A percentile compares a stretch with the other conserved stretches of the same genome.
Conservation (phyloP, 1,140 invertebrate species). For the Drosophila arawakana region DNA sequence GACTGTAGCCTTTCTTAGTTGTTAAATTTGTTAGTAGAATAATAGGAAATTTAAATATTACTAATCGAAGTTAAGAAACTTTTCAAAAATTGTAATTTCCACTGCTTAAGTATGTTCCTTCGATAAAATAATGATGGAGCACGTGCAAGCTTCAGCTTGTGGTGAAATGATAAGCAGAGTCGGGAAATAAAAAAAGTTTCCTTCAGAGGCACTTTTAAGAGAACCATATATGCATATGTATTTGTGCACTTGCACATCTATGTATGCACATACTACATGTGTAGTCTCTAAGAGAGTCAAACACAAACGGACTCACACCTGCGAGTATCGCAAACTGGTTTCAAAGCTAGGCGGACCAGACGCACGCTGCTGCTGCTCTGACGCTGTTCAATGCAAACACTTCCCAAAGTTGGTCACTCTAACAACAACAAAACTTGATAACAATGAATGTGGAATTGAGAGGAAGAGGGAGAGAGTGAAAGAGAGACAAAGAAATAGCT, state of each 20-base stretch:
- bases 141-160: constrained; percentile 57
- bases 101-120: neutral
- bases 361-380: constrained; percentile 12
- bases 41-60: too few species aligned
- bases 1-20: too few species aligned
- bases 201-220: constrained; percentile 45
- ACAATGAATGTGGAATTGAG: constrained; percentile 52
- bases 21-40: too few species aligned
- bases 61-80: too few species aligned
- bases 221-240: constrained; percentile 3
- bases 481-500: constrained; percentile 24
- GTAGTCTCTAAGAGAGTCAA: constrained; percentile 3
- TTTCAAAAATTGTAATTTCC: too few species aligned
- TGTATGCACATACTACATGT: neutral
- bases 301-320: constrained; percentile 49
- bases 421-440: constrained; percentile 58
- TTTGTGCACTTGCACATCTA: neutral
- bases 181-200: constrained; percentile 46
- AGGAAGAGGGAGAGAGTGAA: constrained; percentile 25
- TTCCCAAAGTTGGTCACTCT: constrained; percentile 63
- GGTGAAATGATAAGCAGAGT: constrained; percentile 65
- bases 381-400: constrained; percentile 31
- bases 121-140: constrained; percentile 30
- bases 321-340: constrained; percentile 63
- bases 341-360: constrained; percentile 51